phyloP scores from a whole-genome alignment of 2,113 vertebrate species.

The Cromileptes altivelis region DNA sequence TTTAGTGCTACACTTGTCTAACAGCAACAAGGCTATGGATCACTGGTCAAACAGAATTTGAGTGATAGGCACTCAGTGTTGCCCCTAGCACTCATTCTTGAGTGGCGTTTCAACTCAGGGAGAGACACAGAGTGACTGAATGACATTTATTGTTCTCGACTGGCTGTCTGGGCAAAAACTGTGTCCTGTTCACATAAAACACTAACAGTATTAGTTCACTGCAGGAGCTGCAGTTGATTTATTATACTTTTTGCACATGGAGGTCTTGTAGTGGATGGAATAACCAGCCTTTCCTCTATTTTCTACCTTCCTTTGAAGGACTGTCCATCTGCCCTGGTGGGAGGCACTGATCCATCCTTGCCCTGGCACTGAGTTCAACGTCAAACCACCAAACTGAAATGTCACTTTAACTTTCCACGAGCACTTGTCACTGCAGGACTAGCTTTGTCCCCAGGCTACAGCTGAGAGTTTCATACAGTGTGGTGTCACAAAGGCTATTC shows the following conservation, averaged over 20 bases:
- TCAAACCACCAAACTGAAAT: slow-evolving; percentile 78
- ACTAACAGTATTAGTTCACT: slow-evolving; percentile 56
- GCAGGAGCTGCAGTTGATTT: slow-evolving; percentile 47
- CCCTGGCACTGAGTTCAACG: slow-evolving; percentile 56
- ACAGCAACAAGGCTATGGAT: slow-evolving; percentile 42
- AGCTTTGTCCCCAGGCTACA: slow-evolving; percentile 57
- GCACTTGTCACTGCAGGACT: slow-evolving; percentile 70
- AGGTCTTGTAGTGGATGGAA: slow-evolving; percentile 39
- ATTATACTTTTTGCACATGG: slow-evolving; percentile 39
- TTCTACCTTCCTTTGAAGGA: slow-evolving; percentile 47
- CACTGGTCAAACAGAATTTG: slow-evolving; percentile 55
- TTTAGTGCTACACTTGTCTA: slow-evolving; percentile 34
- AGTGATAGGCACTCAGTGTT: slow-evolving; percentile 40
- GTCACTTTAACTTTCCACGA: slow-evolving; percentile 75
- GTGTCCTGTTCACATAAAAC: slow-evolving; percentile 47
- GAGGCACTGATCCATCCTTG: slow-evolving; percentile 71
- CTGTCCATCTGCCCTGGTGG: slow-evolving; percentile 53
- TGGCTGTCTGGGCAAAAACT: slow-evolving; percentile 42
- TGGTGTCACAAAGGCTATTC: slow-evolving; percentile 65
- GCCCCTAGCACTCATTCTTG: slow-evolving; percentile 41
- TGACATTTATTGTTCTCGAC: slow-evolving; percentile 55
- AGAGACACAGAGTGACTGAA: slow-evolving; percentile 48
- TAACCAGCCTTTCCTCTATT: slow-evolving; percentile 45
- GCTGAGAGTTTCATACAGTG: slow-evolving; percentile 59
- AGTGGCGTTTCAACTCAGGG: slow-evolving; percentile 35